Percentiles rank a stretch among this genome's conserved stretches.
Evolutionary conservation across 2,888 invertebrate species (phyloP).

Genomic region (Eilema griseolum): DNA sequence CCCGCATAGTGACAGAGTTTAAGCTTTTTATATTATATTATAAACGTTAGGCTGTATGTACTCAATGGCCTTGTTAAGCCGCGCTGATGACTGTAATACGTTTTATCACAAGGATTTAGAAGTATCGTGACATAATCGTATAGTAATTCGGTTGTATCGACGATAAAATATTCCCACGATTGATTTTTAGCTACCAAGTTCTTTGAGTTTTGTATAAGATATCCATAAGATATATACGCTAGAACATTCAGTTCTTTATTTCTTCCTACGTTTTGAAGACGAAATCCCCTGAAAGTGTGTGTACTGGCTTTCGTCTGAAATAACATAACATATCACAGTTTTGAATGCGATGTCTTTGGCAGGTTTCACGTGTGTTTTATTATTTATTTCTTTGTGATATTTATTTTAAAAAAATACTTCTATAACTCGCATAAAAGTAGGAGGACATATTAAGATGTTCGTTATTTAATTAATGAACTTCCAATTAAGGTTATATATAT

Average conservation of each 20-base stretch:
- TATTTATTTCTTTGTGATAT: conserved; percentile 32
- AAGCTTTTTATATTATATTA: conserved; percentile 61
- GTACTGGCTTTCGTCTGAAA: conserved; percentile 33
- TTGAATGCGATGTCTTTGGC: conserved; percentile 44
- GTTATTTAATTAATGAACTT: conserved; percentile 3
- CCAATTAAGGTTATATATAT: conserved; percentile 9
- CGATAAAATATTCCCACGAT: conserved; percentile 36
- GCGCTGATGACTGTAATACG: conserved; percentile 66
- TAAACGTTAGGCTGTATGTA: conserved; percentile 53
- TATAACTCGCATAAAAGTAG: conserved; percentile 22
- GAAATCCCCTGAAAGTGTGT: conserved; percentile 20
- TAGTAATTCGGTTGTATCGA: conserved; percentile 30
- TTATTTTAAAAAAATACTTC: conserved; percentile 20
- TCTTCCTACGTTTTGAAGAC: conserved; percentile 37
- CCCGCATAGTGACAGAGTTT: conserved; percentile 65
- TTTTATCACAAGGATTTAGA: conserved; percentile 58
- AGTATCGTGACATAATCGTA: conserved; percentile 51
- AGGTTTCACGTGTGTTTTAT: conserved; percentile 35
- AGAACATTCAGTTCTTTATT: conserved; percentile 36
- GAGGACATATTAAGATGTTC: conserved; percentile 18
- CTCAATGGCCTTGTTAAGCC: conserved; percentile 59
- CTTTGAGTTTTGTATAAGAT: conserved; percentile 40
- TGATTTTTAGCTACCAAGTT: conserved; percentile 35
- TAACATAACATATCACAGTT: conserved; percentile 36
- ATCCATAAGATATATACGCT: conserved; percentile 46